phyloP scores from a whole-genome alignment of 64 coral and sea anemone species.

The Dendronephthya gigantea region DNA sequence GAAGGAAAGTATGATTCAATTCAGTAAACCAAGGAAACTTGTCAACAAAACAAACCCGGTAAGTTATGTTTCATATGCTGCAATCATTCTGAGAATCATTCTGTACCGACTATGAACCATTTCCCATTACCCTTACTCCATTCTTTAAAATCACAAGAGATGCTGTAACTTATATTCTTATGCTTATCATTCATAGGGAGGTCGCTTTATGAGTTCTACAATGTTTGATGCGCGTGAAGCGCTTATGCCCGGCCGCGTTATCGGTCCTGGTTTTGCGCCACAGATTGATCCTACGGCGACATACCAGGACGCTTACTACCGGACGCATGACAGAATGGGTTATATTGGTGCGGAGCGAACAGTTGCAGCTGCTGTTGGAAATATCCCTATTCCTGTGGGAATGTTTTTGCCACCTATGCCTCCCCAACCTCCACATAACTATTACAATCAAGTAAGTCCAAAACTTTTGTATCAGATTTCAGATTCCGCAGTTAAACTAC shows the following conservation, averaged over 20 bases:
- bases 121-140: neutral
- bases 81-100: neutral
- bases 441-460: conserved; percentile 68
- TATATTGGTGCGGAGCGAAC: conserved; percentile 89
- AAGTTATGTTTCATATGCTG: neutral
- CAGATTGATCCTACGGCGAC: conserved; percentile 62
- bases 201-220: conserved; percentile 92
- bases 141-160: too few species aligned
- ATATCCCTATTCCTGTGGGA: conserved; percentile 91
- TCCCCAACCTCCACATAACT: conserved; percentile 69
- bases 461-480: too few species aligned
- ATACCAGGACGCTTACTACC: conserved; percentile 74
- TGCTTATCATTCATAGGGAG: conserved; percentile 49
- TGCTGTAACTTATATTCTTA: too few species aligned
- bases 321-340: conserved; percentile 84
- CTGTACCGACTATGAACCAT: neutral
- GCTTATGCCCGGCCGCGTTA: conserved; percentile 68
- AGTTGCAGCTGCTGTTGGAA: conserved; percentile 80
- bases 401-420: conserved; percentile 97
- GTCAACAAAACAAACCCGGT: conserved; percentile 98
- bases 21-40: conserved; percentile 93
- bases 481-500: too few species aligned
- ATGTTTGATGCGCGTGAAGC: conserved; percentile 99
- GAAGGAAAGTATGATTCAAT: conserved; percentile 99
- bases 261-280: conserved; percentile 57